Conservation (phyloP, 2,797 vertebrate genomes). For the Rhynchotus rufescens region DNA sequence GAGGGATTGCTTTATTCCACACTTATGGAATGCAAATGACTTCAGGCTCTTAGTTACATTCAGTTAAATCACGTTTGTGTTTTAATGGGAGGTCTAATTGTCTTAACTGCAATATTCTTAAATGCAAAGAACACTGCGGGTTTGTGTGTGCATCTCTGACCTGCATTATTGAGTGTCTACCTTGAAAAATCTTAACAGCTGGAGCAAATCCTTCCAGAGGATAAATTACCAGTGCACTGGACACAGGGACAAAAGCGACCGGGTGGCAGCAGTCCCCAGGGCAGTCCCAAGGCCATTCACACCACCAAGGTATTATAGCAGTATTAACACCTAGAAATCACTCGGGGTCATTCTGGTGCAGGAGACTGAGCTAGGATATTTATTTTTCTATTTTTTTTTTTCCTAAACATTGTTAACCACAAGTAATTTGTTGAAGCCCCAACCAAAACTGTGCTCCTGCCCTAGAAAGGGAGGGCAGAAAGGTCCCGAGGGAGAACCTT, state of each 20-base stretch:
- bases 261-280: not conserved
- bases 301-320: not conserved
- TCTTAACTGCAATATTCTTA: not conserved
- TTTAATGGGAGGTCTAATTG: not conserved
- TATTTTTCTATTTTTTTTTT: not conserved
- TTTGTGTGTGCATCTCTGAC: not conserved
- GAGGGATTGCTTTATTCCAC: not conserved
- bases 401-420: not conserved
- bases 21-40: not conserved
- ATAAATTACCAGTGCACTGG: not conserved
- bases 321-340: not conserved
- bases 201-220: slow-evolving; percentile 9
- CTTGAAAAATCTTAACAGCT: slow-evolving; percentile 25
- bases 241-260: not conserved
- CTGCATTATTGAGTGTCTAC: not conserved
- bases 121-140: not conserved
- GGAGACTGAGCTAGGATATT: not conserved
- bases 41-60: not conserved
- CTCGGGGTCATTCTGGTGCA: not conserved
- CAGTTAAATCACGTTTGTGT: not conserved
- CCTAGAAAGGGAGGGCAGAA: too few species aligned
- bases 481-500: not conserved
- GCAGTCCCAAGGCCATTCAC: not conserved
- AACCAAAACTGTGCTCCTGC: too few species aligned
- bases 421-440: not conserved